These are phyloP conservation scores for Strongylocentrotus purpuratus DNA, from an alignment of 35 echinoderm and acorn worm genomes.

Conservation along the genomic window DNA sequence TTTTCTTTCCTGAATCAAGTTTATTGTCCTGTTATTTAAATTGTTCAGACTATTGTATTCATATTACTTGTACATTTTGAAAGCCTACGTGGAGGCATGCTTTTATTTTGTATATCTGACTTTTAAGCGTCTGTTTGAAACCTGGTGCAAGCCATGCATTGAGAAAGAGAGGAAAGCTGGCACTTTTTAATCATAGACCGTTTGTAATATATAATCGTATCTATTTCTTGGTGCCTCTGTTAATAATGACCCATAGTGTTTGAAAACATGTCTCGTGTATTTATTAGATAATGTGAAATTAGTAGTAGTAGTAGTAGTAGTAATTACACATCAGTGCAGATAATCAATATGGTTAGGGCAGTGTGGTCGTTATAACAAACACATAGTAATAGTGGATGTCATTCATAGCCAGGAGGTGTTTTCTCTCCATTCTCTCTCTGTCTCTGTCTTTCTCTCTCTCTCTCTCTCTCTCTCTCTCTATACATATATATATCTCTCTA, in stretches of 20 bases:
- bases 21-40: neutral
- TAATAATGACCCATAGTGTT: neutral
- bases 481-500: no score
- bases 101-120: conserved; percentile 19
- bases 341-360: neutral
- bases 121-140: neutral
- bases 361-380: neutral
- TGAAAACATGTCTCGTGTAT: neutral
- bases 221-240: conserved; percentile 12
- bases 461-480: neutral
- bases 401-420: neutral
- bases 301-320: neutral
- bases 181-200: neutral
- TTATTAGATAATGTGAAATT: neutral
- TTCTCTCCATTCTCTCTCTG: neutral
- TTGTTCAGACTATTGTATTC: neutral
- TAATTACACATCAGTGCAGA: neutral
- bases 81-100: neutral
- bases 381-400: neutral
- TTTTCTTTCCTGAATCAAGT: neutral
- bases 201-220: neutral
- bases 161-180: neutral
- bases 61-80: neutral
- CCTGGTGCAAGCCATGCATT: neutral
- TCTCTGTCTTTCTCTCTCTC: neutral